phyloP scores from a whole-genome alignment of 2,797 vertebrate species.

The Melanotaenia maccullochi region DNA sequence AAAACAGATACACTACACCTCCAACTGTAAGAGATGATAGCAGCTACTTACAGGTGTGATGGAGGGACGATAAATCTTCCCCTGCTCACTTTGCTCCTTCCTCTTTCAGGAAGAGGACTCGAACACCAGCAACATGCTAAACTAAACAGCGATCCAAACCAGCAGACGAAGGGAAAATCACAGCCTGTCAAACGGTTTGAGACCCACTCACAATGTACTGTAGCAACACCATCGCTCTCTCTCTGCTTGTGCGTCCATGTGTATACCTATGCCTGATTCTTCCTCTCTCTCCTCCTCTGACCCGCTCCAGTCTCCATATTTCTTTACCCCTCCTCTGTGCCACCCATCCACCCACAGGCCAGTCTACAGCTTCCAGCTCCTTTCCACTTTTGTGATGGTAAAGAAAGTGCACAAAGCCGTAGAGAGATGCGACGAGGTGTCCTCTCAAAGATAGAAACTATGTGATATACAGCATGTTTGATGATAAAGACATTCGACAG shows the following conservation, averaged over 20 bases:
- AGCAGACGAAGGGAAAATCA: slow-evolving; percentile 50
- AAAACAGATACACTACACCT: not conserved
- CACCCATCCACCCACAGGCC: slow-evolving; percentile 53
- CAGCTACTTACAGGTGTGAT: slow-evolving; percentile 52
- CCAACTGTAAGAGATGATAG: not conserved
- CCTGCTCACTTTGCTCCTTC: slow-evolving; percentile 1
- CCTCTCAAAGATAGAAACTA: slow-evolving; percentile 16
- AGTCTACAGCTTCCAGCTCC: slow-evolving; percentile 46
- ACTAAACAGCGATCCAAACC: slow-evolving; percentile 21
- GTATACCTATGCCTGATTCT: slow-evolving; percentile 22
- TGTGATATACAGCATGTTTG: slow-evolving; percentile 18
- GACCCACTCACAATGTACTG: slow-evolving; percentile 46
- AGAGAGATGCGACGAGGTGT: slow-evolving; percentile 30
- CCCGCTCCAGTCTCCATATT: slow-evolving; percentile 51
- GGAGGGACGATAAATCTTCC: slow-evolving; percentile 20
- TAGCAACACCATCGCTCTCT: slow-evolving; percentile 30
- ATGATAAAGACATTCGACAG: slow-evolving; percentile 48
- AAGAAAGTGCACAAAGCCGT: slow-evolving; percentile 17
- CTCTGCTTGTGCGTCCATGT: slow-evolving; percentile 6
- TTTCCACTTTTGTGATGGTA: slow-evolving; percentile 29
- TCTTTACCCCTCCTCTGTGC: slow-evolving; percentile 4
- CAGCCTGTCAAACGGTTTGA: slow-evolving; percentile 54
- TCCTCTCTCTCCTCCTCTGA: slow-evolving; percentile 47
- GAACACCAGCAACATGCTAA: not conserved
- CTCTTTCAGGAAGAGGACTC: slow-evolving; percentile 6